These are phyloP conservation scores for Diarsia brunnea DNA, from an alignment of 2,888 invertebrate genomes.

Conservation along the genomic window DNA sequence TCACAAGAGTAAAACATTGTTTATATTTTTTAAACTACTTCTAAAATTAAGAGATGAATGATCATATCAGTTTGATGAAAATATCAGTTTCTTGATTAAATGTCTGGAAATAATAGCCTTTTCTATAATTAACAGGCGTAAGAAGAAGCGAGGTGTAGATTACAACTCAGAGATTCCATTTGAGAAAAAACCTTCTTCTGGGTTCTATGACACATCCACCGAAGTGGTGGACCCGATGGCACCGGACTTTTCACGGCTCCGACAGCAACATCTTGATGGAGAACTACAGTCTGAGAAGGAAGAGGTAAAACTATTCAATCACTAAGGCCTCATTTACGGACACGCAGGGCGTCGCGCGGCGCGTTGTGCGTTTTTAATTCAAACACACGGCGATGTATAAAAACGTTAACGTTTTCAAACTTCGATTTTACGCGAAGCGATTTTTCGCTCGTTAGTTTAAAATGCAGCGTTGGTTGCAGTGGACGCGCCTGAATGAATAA, in stretches of 20 bases:
- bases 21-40: too few species aligned
- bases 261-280: conserved; percentile 98
- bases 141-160: conserved; percentile 97
- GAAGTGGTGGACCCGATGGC: conserved; percentile 97
- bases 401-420: too few species aligned
- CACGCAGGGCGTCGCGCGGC: too few species aligned
- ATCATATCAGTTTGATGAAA: neutral
- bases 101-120: neutral
- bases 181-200: conserved; percentile 97
- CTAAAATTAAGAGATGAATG: neutral
- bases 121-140: conserved; percentile 84
- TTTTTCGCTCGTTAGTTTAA: too few species aligned
- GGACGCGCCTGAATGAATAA: too few species aligned
- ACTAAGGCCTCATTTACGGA: too few species aligned
- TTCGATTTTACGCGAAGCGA: too few species aligned
- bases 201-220: conserved; percentile 98
- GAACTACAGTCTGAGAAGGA: conserved; percentile 97
- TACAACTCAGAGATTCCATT: conserved; percentile 99
- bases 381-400: too few species aligned
- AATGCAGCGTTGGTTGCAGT: too few species aligned
- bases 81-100: neutral
- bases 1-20: neutral
- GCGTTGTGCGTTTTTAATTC: too few species aligned
- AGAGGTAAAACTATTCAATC: conserved; percentile 90
- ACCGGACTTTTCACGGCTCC: conserved; percentile 96